Evolutionary conservation across 2,797 vertebrate genomes (phyloP).

Genomic region (Eidolon dupreanum): DNA sequence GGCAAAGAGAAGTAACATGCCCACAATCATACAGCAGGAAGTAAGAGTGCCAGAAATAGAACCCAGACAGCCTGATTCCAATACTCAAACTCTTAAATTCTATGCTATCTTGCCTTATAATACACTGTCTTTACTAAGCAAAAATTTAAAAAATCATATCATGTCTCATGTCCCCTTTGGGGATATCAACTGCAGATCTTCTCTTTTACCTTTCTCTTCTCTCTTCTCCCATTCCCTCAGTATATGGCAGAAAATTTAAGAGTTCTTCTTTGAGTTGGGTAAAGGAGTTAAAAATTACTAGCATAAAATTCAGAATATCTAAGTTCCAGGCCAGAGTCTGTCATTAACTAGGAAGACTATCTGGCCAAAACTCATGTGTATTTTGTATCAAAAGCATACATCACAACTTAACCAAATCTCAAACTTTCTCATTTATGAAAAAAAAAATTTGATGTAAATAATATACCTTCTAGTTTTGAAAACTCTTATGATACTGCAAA

Average conservation of each 20-base stretch:
- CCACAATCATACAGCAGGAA: not conserved
- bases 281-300: not conserved
- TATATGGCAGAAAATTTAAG: slow-evolving; percentile 4
- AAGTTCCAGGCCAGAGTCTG: not conserved
- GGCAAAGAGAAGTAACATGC: not conserved
- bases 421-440: not conserved
- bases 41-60: slow-evolving; percentile 13
- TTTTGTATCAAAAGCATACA: slow-evolving; percentile 5
- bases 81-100: not conserved
- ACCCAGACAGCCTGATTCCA: not conserved
- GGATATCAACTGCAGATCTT: not conserved
- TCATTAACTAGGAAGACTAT: not conserved
- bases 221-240: not conserved
- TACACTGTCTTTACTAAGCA: not conserved
- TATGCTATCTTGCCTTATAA: not conserved
- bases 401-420: not conserved
- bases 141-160: not conserved
- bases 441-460: not conserved
- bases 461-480: not conserved
- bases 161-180: not conserved
- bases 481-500: not conserved
- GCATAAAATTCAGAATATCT: not conserved
- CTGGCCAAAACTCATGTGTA: not conserved
- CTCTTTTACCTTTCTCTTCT: not conserved
- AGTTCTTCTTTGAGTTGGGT: not conserved